Evolutionary conservation across 2,113 vertebrate genomes (phyloP).

Genomic region (Apistogramma diplotaenia): DNA sequence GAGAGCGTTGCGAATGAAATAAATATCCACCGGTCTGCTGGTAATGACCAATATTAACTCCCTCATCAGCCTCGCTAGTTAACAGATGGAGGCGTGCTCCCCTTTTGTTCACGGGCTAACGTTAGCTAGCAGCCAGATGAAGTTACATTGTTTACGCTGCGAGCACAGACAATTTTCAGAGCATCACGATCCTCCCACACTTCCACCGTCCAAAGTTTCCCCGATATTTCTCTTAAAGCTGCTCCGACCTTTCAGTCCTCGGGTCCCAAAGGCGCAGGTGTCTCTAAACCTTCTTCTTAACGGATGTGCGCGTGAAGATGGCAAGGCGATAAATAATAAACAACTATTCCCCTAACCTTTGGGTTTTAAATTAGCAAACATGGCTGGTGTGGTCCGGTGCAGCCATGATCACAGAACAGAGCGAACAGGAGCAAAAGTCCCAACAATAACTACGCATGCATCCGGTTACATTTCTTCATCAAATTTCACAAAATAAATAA

Average conservation of each 20-base stretch:
- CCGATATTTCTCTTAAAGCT: constrained; percentile 52
- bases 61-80: neutral
- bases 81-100: constrained; percentile 56
- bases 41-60: neutral
- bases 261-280: constrained; percentile 47
- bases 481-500: constrained; percentile 20
- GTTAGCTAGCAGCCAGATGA: constrained; percentile 71
- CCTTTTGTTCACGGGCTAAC: constrained; percentile 71
- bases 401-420: constrained; percentile 80
- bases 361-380: constrained; percentile 83
- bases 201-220: constrained; percentile 71
- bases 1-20: neutral
- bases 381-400: constrained; percentile 79
- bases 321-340: constrained; percentile 73
- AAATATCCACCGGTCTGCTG: neutral
- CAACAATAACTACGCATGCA: constrained; percentile 28
- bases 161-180: constrained; percentile 56
- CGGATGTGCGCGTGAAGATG: constrained; percentile 49
- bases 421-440: constrained; percentile 20
- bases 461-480: constrained; percentile 46
- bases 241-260: constrained; percentile 70
- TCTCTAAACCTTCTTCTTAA: constrained; percentile 46
- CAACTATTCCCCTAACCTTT: constrained; percentile 77
- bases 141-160: constrained; percentile 77
- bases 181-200: constrained; percentile 69